These are phyloP conservation scores for Leptopilina boulardi DNA, from an alignment of 1,140 invertebrate species.

Conservation along the genomic window DNA sequence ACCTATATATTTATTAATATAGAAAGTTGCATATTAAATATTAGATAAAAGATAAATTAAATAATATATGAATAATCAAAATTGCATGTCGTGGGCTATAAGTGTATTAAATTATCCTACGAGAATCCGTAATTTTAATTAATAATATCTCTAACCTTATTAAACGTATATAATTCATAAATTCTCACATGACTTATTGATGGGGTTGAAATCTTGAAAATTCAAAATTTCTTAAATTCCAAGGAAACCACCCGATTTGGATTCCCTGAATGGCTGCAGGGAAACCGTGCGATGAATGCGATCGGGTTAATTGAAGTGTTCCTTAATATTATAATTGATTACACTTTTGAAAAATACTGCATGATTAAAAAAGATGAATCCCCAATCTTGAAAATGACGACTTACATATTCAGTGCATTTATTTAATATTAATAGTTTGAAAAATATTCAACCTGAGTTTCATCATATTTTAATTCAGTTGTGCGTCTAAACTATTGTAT, in stretches of 20 bases:
- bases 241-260: conserved; percentile 67
- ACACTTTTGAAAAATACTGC: not conserved
- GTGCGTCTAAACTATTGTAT: too few species aligned
- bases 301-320: conserved; percentile 67
- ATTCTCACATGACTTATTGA: conserved; percentile 1
- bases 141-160: too few species aligned
- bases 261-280: conserved; percentile 76
- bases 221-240: conserved; percentile 39
- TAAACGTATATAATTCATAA: too few species aligned
- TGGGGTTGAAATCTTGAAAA: conserved; percentile 41
- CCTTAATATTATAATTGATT: conserved; percentile 40
- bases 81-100: too few species aligned
- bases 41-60: not conserved
- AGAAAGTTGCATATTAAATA: not conserved
- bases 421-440: conserved; percentile 15
- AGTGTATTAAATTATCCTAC: too few species aligned
- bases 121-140: too few species aligned
- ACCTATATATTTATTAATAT: not conserved
- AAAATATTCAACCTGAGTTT: not conserved
- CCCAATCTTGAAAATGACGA: conserved; percentile 6
- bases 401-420: not conserved
- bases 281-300: conserved; percentile 64
- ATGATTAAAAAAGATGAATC: conserved; percentile 18
- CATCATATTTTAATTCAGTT: too few species aligned
- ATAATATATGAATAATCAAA: not conserved